phyloP scores from a whole-genome alignment of 2,113 vertebrate species.

The Cariama cristata region DNA sequence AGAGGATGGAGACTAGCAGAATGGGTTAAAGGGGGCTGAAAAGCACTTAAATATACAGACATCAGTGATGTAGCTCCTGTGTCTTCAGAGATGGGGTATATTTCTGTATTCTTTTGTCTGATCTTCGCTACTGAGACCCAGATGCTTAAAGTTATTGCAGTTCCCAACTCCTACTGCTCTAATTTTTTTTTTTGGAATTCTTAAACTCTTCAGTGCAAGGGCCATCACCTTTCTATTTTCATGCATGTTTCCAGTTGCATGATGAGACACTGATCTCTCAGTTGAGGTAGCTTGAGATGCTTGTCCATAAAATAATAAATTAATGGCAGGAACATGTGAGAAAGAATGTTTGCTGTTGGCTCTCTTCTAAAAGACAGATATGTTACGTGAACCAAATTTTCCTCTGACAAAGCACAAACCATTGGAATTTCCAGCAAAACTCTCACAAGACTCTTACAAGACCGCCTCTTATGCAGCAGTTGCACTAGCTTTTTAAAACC shows the following conservation, averaged over 20 bases:
- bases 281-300: not conserved
- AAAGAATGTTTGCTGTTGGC: not conserved
- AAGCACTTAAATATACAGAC: not conserved
- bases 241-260: not conserved
- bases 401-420: not conserved
- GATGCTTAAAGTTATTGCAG: not conserved
- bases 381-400: not conserved
- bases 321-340: not conserved
- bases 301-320: not conserved
- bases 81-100: not conserved
- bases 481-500: too few relatives aligned
- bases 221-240: not conserved
- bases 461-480: not conserved
- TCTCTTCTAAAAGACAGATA: not conserved
- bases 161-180: not conserved
- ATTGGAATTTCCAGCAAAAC: not conserved
- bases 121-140: not conserved
- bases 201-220: not conserved
- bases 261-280: not conserved
- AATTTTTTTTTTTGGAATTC: not conserved
- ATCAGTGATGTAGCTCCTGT: not conserved
- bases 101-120: not conserved
- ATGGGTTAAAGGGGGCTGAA: not conserved
- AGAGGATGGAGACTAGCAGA: not conserved
- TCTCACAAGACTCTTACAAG: not conserved